Conservation (phyloP, 1,140 invertebrate genomes). For the Drosophila willistoni region DNA sequence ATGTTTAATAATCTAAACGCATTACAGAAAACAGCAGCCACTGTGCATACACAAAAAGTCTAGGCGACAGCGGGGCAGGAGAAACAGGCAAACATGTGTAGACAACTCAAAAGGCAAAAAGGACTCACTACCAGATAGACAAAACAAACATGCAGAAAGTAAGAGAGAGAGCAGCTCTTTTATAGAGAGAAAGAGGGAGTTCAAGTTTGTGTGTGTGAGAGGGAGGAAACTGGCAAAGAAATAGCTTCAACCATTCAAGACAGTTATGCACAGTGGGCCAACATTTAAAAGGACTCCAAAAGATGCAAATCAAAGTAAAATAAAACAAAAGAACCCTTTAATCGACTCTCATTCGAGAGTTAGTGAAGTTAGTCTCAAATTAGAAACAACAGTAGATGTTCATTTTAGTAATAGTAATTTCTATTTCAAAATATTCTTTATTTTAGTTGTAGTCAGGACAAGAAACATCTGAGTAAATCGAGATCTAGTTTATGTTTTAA, state of each 20-base stretch:
- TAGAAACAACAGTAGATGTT: too few relatives aligned
- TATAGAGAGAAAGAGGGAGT: background rate
- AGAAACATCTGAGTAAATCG: too few relatives aligned
- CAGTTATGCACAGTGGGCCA: conserved; percentile 30
- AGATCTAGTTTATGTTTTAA: too few relatives aligned
- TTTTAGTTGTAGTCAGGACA: too few relatives aligned
- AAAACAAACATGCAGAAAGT: conserved; percentile 50
- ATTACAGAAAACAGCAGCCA: conserved; percentile 61
- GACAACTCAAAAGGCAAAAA: conserved; percentile 43
- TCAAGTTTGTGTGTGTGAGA: background rate
- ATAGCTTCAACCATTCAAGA: conserved; percentile 18
- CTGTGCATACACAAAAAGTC: conserved; percentile 50
- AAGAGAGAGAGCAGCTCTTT: conserved; percentile 21
- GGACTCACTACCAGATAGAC: conserved; percentile 46
- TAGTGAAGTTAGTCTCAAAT: too few relatives aligned
- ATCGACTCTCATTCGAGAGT: too few relatives aligned
- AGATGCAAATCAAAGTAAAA: too few relatives aligned
- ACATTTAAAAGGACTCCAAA: too few relatives aligned
- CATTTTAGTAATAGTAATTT: too few relatives aligned
- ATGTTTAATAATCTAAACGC: conserved; percentile 80
- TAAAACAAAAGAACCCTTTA: too few relatives aligned
- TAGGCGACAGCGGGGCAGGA: conserved; percentile 20
- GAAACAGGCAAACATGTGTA: conserved; percentile 53
- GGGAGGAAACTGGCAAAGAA: conserved; percentile 5
- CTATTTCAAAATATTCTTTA: too few relatives aligned